phyloP scores from a whole-genome alignment of 2,797 vertebrate genomes.

The Tenualosa thibaudeaui region DNA sequence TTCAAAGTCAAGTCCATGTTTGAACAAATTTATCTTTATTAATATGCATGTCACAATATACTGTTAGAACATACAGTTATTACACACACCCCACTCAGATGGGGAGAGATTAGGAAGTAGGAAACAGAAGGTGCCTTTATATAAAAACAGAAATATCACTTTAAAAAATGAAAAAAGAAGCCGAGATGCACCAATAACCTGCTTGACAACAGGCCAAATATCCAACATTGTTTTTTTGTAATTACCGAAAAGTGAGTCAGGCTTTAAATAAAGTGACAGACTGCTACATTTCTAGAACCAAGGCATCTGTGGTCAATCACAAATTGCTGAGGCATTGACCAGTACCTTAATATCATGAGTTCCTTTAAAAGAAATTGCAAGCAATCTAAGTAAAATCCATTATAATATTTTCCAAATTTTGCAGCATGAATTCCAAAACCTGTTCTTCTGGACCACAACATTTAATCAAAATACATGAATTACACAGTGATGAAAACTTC shows the following conservation, averaged over 20 bases:
- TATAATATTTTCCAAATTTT: background rate
- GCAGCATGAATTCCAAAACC: background rate
- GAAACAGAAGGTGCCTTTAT: constrained; percentile 51
- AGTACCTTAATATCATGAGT: background rate
- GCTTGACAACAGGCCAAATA: constrained; percentile 47
- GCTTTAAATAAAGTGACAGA: constrained; percentile 35
- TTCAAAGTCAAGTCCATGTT: constrained; percentile 50
- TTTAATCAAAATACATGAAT: constrained; percentile 5
- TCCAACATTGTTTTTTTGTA: background rate
- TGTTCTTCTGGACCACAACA: background rate
- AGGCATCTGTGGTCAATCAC: background rate
- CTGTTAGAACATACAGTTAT: constrained; percentile 61
- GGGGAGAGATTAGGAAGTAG: constrained; percentile 56
- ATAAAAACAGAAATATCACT: constrained; percentile 60
- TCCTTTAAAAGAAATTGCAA: background rate
- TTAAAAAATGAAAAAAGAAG: constrained; percentile 44
- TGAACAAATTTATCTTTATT: constrained; percentile 69
- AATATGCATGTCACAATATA: constrained; percentile 70
- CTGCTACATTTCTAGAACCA: constrained; percentile 57
- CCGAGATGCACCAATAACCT: constrained; percentile 28
- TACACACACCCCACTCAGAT: constrained; percentile 58
- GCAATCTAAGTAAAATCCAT: background rate
- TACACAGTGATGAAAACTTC: background rate
- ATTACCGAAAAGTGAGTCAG: background rate
- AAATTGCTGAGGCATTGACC: background rate